Evolutionary conservation across 1,140 invertebrate species (phyloP).

Genomic region (Liolophura sinensis): DNA sequence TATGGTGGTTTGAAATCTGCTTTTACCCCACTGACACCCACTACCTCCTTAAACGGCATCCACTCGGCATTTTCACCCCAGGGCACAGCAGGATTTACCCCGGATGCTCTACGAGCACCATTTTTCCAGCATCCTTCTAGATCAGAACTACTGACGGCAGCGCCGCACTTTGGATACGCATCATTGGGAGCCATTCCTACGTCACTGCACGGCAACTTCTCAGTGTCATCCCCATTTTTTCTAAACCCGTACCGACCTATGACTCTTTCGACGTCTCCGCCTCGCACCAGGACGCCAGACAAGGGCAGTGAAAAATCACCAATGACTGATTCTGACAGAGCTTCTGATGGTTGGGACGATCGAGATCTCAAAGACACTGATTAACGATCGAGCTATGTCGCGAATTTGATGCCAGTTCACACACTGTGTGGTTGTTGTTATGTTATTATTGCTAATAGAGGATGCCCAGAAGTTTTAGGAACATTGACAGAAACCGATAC

Average conservation of each 20-base stretch:
- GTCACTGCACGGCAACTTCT: slow-evolving; percentile 25
- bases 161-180: slow-evolving; percentile 27
- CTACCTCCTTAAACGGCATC: slow-evolving; percentile 27
- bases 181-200: slow-evolving; percentile 21
- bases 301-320: slow-evolving; percentile 31
- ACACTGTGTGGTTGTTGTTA: too few species aligned
- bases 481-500: too few species aligned
- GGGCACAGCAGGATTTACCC: slow-evolving; percentile 26
- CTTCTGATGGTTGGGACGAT: slow-evolving; percentile 38
- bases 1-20: slow-evolving; percentile 47
- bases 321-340: slow-evolving; percentile 32
- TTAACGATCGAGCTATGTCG: too few species aligned
- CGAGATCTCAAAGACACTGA: too few species aligned
- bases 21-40: slow-evolving; percentile 48
- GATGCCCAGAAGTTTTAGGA: too few species aligned
- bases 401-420: too few species aligned
- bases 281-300: slow-evolving; percentile 21
- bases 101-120: slow-evolving; percentile 32
- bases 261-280: slow-evolving; percentile 12
- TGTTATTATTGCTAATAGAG: too few species aligned
- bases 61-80: slow-evolving; percentile 53
- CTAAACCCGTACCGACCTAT: slow-evolving; percentile 35
- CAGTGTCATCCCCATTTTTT: slow-evolving; percentile 29
- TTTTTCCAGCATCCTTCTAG: slow-evolving; percentile 26
- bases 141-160: slow-evolving; percentile 19